Percentiles rank a stretch among this genome's conserved stretches.
Conservation (phyloP, 23 tunicate species). For the Halocynthia aurantium region DNA sequence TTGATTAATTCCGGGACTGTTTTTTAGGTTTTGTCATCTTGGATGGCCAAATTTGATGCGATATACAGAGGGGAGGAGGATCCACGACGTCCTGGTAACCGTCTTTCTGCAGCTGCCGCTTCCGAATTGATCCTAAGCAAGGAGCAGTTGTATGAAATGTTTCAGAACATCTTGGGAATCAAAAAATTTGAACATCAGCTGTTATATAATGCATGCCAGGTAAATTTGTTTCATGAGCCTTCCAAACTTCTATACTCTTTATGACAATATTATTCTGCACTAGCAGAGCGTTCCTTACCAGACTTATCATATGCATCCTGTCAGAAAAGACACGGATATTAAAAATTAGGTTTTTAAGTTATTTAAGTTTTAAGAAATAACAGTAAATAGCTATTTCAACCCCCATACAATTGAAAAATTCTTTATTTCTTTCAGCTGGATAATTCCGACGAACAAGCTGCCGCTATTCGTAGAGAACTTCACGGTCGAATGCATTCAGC, state of each 20-base stretch:
- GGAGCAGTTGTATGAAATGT: conserved; percentile 98
- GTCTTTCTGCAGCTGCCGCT: conserved; percentile 71
- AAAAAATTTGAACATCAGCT: conserved; percentile 89
- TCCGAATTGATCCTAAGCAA: conserved; percentile 94
- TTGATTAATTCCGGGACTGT: background rate
- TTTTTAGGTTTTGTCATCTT: conserved; percentile 74
- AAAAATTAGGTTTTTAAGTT: too few relatives aligned
- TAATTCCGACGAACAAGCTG: conserved; percentile 97
- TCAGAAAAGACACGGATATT: too few relatives aligned
- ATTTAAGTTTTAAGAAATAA: too few relatives aligned
- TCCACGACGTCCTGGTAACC: conserved; percentile 54
- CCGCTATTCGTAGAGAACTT: conserved; percentile 92
- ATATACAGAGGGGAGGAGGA: conserved; percentile 97
- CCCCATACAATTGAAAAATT: background rate
- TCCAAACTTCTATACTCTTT: too few relatives aligned
- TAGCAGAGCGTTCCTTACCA: too few relatives aligned
- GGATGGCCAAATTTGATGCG: conserved; percentile 99
- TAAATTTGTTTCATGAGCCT: background rate
- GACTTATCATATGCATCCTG: too few relatives aligned
- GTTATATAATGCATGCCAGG: conserved; percentile 88
- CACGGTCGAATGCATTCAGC: conserved; percentile 80
- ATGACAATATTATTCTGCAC: too few relatives aligned
- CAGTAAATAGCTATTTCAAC: too few relatives aligned
- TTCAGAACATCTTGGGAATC: conserved; percentile 84
- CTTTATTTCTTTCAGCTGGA: conserved; percentile 54